Percentiles rank a stretch among this genome's conserved stretches.
These are phyloP conservation scores for Doryteuthis pealeii DNA, from an alignment of 1,140 invertebrate species.

Conservation along the genomic window DNA sequence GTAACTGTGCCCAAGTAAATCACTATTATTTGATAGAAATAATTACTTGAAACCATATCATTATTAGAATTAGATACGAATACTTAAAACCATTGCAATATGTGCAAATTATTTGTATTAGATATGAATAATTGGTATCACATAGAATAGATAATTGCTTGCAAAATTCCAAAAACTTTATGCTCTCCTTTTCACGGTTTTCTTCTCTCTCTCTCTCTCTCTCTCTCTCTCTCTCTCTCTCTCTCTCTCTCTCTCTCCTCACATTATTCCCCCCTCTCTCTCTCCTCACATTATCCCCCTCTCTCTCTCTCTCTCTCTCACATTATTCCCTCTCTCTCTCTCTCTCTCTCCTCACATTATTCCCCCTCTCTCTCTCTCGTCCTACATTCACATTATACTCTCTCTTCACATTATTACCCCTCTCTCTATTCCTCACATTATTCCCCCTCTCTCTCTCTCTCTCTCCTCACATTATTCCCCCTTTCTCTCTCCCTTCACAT, in stretches of 20 bases:
- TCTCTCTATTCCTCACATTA: neutral
- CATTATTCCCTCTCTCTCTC: neutral
- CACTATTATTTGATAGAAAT: too few relatives aligned
- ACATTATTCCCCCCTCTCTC: neutral
- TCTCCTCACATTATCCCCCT: neutral
- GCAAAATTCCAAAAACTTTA: neutral
- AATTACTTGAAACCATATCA: too few relatives aligned
- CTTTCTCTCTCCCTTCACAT: too few relatives aligned
- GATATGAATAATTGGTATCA: too few relatives aligned
- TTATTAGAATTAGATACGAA: too few relatives aligned
- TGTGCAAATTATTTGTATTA: too few relatives aligned
- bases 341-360: constrained; percentile 14
- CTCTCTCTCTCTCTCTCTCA: neutral
- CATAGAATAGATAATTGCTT: too few relatives aligned
- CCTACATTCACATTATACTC: neutral
- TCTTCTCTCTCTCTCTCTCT: constrained; percentile 3
- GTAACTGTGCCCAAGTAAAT: too few relatives aligned
- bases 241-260: neutral
- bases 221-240: neutral
- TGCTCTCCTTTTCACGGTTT: neutral
- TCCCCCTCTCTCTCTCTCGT: too few relatives aligned
- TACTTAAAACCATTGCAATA: too few relatives aligned
- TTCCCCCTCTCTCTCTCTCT: too few relatives aligned
- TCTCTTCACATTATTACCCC: neutral
- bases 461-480: too few relatives aligned